These are phyloP conservation scores for Canis aureus DNA, from an alignment of 2,113 vertebrate species.

Conservation along the genomic window DNA sequence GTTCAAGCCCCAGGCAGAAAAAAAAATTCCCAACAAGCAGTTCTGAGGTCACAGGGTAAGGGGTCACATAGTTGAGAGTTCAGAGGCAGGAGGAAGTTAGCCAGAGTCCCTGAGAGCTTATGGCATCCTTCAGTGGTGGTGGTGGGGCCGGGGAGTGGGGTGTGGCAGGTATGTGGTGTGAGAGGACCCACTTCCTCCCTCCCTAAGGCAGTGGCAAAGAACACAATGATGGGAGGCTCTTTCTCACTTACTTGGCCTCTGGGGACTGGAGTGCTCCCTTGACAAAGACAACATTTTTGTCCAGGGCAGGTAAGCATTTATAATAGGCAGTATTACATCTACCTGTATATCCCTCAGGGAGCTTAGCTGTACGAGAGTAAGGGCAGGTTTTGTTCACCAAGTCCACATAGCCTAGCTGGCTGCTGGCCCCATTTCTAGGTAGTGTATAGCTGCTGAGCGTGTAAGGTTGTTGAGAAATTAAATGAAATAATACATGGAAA, in stretches of 20 bases:
- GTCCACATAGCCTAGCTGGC: neutral
- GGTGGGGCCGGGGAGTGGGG: accelerated
- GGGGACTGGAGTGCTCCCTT: neutral
- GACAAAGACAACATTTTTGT: neutral
- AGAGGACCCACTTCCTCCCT: neutral
- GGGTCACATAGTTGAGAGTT: neutral
- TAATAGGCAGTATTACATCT: neutral
- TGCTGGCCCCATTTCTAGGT: neutral
- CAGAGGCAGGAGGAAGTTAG: neutral
- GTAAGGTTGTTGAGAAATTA: neutral
- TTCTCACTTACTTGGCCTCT: neutral
- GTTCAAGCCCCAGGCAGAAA: neutral
- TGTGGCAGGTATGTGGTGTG: neutral
- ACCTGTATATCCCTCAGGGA: neutral
- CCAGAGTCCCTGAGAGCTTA: neutral
- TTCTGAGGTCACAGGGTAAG: neutral
- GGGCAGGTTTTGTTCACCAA: neutral
- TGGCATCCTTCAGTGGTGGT: too few relatives aligned
- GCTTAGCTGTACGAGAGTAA: neutral
- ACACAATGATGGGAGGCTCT: neutral
- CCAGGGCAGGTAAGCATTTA: neutral
- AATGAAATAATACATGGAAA: neutral
- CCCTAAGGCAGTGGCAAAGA: neutral
- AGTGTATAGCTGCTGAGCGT: neutral
- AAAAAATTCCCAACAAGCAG: neutral